Evolutionary conservation across 1,140 invertebrate species (phyloP), one percentile per base, ranked within the genome.

Genomic region (Aphelenchoides fujianensis): DNA sequence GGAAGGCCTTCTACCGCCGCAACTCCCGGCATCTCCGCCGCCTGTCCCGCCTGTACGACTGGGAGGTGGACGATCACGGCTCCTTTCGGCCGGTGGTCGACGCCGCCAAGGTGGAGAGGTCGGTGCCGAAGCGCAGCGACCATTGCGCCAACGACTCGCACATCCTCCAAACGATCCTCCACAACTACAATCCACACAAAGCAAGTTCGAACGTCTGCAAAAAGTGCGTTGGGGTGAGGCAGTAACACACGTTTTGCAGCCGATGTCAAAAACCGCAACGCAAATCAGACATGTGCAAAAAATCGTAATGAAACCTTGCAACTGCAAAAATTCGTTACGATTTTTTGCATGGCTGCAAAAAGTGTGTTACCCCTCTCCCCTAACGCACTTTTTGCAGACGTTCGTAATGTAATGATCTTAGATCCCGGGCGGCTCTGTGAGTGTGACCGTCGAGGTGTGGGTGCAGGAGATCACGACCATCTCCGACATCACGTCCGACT

Each of bases 381-480:
- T n/a, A n/a, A n/a, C n/a, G n/a, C n/a, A n/a, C n/a, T n/a, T n/a
- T n/a, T n/a, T n/a, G n/a, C n/a, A n/a, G n/a, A n/a, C n/a, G n/a
- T n/a, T n/a, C n/a, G n/a, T n/a, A n/a, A n/a, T n/a, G n/a, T n/a
- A n/a, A n/a, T n/a, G n/a, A n/a, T n/a, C n/a, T n/a, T n/a, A n/a
- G n/a, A 84, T 83, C 36, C 82, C 82, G 2, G 2, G 3, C 7
- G 23, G 28, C 37, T 28, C 32, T 5, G 53, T 74, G 0, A 55
- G 1, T 5, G 37, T 74, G 30, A 30, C 23, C 16, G 76, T 81
- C 5, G 77, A 82, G 57, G 80, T 83, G 19, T 83, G 82, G 82
- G 82, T 83, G 16, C 82, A 83, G 41, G 82, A 83, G 59, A 83
- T 83, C 55, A 83, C 82, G 9, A 84, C 82, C 19, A 84, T 83